Evolutionary conservation across 2,888 invertebrate genomes (phyloP), one percentile per base, ranked within the genome.

Genomic region (Dasypolia templi): DNA sequence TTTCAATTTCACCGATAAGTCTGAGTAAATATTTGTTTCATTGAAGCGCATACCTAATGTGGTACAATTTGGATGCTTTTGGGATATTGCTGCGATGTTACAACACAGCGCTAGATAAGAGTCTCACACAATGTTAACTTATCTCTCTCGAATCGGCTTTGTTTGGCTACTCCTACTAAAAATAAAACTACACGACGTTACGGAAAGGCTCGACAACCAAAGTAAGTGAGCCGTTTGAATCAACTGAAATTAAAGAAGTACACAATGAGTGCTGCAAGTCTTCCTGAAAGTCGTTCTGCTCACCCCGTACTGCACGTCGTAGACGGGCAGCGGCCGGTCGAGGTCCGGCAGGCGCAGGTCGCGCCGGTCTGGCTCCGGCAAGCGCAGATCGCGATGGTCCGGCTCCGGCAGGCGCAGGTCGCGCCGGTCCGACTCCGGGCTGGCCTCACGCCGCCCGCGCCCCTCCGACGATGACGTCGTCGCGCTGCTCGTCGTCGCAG

Each of bases 381-480:
- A 88, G 44, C 92, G 94, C 22, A 96, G 90, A 75, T 95, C 94
- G 12, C 93, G 90, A 6, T 92, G 90, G 81, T 96, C 94, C 65
- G 95, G 91, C 82, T 95, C 95, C 51, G 95, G 94, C 29, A 96
- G 88, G 42, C 92, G 94, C 32, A 96, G 90, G 77, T 95, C 94
- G 9, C 93, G 90, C 11, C 94, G 89, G 80, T 95, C 95, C 19
- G 89, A 85, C 74, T 95, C 96, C 6, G 96, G 96, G 77, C 96
- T 96, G 53, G 93, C 95, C 88, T 91, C 96, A 83, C 90, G 96
- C 92, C 92, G 96, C 83, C 93, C 97, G 92, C 97, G 84, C 92
- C 97, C 90, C 96, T 97, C 91, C 93, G 97, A 92, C 93, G 97
- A 93, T 92, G 97, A 96, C 92, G 97, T 91, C 91, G 97, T 93